Base-by-base conservation (phyloP, 2,113 vertebrate genomes). In the Xyliphius kryptos region DNA sequence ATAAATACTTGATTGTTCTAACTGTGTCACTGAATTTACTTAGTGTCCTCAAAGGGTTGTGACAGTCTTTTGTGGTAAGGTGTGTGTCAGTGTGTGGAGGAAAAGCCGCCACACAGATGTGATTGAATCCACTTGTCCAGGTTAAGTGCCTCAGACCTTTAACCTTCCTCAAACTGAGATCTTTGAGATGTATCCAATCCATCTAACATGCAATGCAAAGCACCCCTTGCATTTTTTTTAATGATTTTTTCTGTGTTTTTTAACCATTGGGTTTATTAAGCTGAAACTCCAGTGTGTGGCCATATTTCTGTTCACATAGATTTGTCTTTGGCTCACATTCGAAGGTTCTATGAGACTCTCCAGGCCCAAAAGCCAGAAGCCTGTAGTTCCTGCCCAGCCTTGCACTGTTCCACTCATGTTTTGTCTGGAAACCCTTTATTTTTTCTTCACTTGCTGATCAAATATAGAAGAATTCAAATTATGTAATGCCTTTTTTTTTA, bases 101-200 rank as follows among this genome's bases (percentile, higher is more conserved):
- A 51, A 66, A 66, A 46, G 21, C 63, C 64, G 63, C 55, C 7
- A 19, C 63, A 60, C 72, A 74, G 59, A 70, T 67, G 67, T 67
- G 64, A 43, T 56, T 60, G 67, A 47, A 20, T 44, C 20, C 57
- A 51, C 63, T 71, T 22, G 55, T 50, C 37, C 53, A 46, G 72
- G 64, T 56, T 63, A 61, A 61, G 38, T 60, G 26, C 51, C 53
- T 22, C 10, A 66, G 40, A 69, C 62, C 71, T 48, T 57, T 61
- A 57, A 61, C 63, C 58, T 59, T 58, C 17, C 50, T 48, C 22
- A 36, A 63, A 55, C 61, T 15, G 56, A 64, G 55, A 63, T 60
- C 44, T 67, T 67, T 67, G 38, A 74, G 63, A 67, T 51, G 40
- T 40, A 47, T 37, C 61, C 61, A 67, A 53, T 56, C 40, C 36